Conservation (phyloP, 2,888 invertebrate genomes). For the Xanthorhoe spadicearia region DNA sequence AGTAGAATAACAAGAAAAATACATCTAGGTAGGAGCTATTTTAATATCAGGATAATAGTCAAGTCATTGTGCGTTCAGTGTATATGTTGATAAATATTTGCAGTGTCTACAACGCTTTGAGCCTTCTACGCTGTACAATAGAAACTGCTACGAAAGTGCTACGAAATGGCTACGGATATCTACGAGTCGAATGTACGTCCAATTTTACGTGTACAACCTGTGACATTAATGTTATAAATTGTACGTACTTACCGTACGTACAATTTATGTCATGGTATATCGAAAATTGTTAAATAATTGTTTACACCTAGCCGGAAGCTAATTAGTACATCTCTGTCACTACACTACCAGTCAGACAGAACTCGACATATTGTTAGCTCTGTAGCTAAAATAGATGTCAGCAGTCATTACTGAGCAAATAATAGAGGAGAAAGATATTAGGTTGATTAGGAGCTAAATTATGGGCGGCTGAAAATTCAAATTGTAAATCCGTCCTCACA, state of each 20-base stretch:
- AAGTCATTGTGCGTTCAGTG: too few species aligned
- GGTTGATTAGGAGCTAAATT: slow-evolving; percentile 34
- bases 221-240: neutral
- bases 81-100: neutral
- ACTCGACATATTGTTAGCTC: slow-evolving; percentile 11
- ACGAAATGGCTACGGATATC: neutral
- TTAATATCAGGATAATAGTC: too few species aligned
- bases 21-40: too few species aligned
- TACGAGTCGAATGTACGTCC: neutral
- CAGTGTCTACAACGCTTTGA: neutral
- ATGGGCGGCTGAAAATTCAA: slow-evolving; percentile 25
- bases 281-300: neutral
- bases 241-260: too few species aligned
- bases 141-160: neutral
- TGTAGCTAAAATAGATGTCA: slow-evolving; percentile 27
- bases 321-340: neutral
- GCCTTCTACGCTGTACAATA: neutral
- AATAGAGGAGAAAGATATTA: slow-evolving; percentile 33
- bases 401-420: slow-evolving; percentile 26
- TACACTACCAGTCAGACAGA: slow-evolving; percentile 2
- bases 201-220: neutral
- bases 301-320: neutral
- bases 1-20: too few species aligned
- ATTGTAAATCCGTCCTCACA: slow-evolving; percentile 26
- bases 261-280: too few species aligned